A percentile compares a stretch with the other conserved stretches of the same genome.
phyloP scores from a whole-genome alignment of 2,888 invertebrate species.

The Apomyelois bistriatella region DNA sequence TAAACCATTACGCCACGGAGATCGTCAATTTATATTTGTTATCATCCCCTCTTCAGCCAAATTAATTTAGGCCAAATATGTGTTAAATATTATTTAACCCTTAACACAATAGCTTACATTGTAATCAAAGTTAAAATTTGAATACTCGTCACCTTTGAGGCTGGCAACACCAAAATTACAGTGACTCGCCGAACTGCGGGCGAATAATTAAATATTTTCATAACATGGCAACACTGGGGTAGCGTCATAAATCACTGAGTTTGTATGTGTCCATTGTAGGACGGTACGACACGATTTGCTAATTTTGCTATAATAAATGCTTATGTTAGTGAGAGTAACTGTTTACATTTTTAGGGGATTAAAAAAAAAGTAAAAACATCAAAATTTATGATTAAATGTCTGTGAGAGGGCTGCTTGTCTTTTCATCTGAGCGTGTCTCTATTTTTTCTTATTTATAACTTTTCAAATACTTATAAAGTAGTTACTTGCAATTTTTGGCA shows the following conservation, averaged over 20 bases:
- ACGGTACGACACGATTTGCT: neutral
- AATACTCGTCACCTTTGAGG: conserved; percentile 43
- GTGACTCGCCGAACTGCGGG: conserved; percentile 54
- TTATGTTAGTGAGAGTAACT: too few relatives aligned
- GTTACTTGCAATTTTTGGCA: too few relatives aligned
- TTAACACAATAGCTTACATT: neutral
- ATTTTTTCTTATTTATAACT: too few relatives aligned
- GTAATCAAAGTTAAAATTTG: conserved; percentile 20
- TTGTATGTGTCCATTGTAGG: conserved; percentile 35
- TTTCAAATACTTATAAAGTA: too few relatives aligned
- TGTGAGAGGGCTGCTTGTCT: too few relatives aligned
- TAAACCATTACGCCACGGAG: too few relatives aligned
- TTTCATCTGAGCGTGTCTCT: too few relatives aligned
- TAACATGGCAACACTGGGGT: conserved; percentile 63
- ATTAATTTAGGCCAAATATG: neutral
- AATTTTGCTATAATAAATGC: neutral
- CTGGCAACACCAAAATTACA: conserved; percentile 47
- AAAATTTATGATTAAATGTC: too few relatives aligned
- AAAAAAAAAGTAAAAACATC: too few relatives aligned
- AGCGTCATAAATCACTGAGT: conserved; percentile 58
- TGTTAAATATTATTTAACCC: neutral
- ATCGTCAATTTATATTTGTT: too few relatives aligned
- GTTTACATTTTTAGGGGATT: too few relatives aligned
- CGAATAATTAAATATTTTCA: conserved; percentile 76
- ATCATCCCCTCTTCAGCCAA: neutral